These are phyloP conservation scores for Parnassius smintheus DNA, from an alignment of 2,888 invertebrate species.

Conservation along the genomic window DNA sequence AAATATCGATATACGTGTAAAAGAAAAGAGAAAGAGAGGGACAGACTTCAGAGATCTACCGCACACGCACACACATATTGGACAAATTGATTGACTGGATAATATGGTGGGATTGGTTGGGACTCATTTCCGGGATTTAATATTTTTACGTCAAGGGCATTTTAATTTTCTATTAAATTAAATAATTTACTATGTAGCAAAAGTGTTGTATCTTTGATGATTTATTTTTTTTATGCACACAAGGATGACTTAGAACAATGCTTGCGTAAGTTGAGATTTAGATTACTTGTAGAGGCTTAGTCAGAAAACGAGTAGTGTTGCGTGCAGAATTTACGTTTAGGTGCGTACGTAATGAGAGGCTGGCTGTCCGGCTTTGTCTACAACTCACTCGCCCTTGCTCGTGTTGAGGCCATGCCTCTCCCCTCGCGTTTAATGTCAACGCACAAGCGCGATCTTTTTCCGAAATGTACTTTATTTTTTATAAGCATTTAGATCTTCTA, in stretches of 20 bases:
- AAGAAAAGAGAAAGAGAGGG: too few relatives aligned
- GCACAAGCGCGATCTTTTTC: conserved; percentile 48
- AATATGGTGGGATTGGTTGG: too few relatives aligned
- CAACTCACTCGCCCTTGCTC: conserved; percentile 52
- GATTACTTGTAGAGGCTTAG: background rate
- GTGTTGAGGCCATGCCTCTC: conserved; percentile 62
- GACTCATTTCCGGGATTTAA: too few relatives aligned
- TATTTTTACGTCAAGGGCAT: too few relatives aligned
- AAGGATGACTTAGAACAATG: background rate
- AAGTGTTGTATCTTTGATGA: too few relatives aligned
- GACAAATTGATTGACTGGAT: too few relatives aligned
- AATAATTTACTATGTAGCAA: too few relatives aligned
- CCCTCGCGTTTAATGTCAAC: conserved; percentile 63
- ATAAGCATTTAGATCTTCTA: conserved; percentile 20
- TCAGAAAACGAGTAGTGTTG: conserved; percentile 6
- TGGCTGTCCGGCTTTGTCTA: conserved; percentile 31
- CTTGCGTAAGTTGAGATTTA: background rate
- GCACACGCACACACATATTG: too few relatives aligned
- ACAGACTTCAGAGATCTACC: too few relatives aligned
- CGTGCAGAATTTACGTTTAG: conserved; percentile 22
- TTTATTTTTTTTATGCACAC: background rate
- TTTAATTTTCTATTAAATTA: too few relatives aligned
- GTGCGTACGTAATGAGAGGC: conserved; percentile 27
- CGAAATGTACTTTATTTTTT: conserved; percentile 35
- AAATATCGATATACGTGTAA: too few relatives aligned